phyloP scores from a whole-genome alignment of 2,888 invertebrate genomes.

The Lumbricus terrestris region DNA sequence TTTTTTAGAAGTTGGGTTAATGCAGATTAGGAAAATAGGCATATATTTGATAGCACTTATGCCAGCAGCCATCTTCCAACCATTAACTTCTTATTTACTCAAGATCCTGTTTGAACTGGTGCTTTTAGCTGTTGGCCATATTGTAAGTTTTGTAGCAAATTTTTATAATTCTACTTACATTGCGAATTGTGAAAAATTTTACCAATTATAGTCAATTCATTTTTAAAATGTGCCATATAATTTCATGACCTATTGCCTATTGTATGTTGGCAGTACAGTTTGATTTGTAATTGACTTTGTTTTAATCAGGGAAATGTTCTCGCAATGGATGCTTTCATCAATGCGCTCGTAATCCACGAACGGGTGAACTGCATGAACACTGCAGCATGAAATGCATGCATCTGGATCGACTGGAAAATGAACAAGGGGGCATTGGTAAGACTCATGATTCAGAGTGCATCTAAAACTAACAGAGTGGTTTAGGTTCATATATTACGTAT shows the following conservation, averaged over 20 bases:
- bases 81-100: no score
- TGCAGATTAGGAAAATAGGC: no score
- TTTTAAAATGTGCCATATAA: neutral
- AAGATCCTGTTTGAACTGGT: no score
- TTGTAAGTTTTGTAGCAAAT: no score
- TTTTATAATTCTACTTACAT: neutral
- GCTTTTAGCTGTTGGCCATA: no score
- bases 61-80: no score
- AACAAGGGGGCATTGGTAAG: slow-evolving; percentile 17
- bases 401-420: slow-evolving; percentile 38
- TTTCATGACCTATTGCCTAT: neutral
- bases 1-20: no score
- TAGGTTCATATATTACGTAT: no score
- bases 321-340: slow-evolving; percentile 60
- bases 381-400: slow-evolving; percentile 62
- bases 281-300: neutral
- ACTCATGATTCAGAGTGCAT: neutral
- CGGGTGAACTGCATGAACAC: slow-evolving; percentile 63
- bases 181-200: neutral
- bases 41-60: no score
- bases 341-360: slow-evolving; percentile 62
- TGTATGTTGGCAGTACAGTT: neutral
- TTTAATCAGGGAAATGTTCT: slow-evolving; percentile 51
- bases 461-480: no score
- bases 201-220: neutral